phyloP scores from a whole-genome alignment of 2,113 vertebrate genomes.

The Actinemys pallida region DNA sequence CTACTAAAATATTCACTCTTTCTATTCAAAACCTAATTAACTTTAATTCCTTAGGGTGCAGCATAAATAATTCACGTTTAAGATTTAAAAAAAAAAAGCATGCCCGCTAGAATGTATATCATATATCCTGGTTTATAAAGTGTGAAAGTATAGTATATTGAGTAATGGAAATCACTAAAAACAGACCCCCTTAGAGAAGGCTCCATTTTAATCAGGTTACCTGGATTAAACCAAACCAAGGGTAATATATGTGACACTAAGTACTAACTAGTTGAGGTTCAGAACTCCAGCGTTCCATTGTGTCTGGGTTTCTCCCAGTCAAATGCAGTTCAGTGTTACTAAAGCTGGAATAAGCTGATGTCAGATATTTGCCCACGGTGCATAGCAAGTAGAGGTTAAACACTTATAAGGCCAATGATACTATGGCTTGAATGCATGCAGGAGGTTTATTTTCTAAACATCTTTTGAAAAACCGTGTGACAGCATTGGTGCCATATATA shows the following conservation, averaged over 20 bases:
- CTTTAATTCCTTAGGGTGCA: conserved; percentile 28
- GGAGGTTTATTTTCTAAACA: conserved; percentile 68
- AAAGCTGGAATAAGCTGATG: conserved; percentile 70
- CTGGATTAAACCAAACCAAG: conserved; percentile 52
- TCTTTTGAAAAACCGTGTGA: conserved; percentile 62
- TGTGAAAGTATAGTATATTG: conserved; percentile 2
- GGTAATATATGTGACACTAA: conserved; percentile 34
- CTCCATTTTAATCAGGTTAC: conserved; percentile 53
- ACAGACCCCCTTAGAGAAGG: conserved; percentile 54
- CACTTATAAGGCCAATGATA: conserved; percentile 50
- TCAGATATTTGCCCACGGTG: conserved; percentile 63
- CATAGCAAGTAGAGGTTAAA: conserved; percentile 67
- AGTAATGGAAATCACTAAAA: conserved; percentile 57
- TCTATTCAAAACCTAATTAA: neutral
- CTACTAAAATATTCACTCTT: neutral
- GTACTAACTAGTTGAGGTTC: conserved; percentile 29
- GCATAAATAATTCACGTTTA: neutral
- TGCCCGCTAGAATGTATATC: conserved; percentile 27
- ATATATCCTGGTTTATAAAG: conserved; percentile 7
- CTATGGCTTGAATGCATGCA: conserved; percentile 68
- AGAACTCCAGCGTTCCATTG: neutral
- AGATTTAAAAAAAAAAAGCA: conserved; percentile 21
- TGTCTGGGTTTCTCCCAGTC: neutral
- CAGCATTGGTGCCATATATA: conserved; percentile 43
- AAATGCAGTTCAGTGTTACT: conserved; percentile 51